Evolutionary conservation across 2,113 vertebrate species (phyloP).

Genomic region (Melozone crissalis): DNA sequence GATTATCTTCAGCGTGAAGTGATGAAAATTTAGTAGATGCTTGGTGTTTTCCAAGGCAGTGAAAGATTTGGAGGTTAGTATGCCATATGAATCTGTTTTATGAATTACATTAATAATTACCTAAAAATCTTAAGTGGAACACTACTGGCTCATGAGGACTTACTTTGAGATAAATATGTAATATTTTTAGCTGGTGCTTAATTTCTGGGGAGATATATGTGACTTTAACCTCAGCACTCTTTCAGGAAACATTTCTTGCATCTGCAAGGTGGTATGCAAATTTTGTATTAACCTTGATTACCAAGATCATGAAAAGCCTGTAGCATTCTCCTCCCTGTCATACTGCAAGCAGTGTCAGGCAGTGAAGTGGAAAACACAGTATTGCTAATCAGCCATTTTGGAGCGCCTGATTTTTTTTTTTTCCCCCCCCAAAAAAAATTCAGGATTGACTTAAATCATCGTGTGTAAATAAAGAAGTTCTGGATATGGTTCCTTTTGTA

Average conservation of each 20-base stretch:
- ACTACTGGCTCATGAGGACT: not conserved
- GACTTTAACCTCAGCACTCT: not conserved
- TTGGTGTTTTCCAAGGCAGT: not conserved
- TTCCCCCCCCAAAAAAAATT: not conserved
- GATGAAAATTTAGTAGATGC: not conserved
- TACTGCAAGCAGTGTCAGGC: not conserved
- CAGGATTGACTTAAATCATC: not conserved
- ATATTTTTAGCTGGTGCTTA: not conserved
- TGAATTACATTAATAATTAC: not conserved
- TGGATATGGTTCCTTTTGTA: not conserved
- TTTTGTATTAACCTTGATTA: constrained; percentile 51
- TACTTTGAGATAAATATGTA: not conserved
- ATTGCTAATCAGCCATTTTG: not conserved
- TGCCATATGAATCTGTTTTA: not conserved
- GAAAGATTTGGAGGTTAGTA: not conserved
- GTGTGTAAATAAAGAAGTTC: not conserved
- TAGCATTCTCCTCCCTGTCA: not conserved
- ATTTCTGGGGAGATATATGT: not conserved
- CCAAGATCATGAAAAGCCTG: not conserved
- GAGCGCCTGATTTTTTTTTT: not conserved
- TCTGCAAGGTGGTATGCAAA: constrained; percentile 37
- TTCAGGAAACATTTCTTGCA: not conserved
- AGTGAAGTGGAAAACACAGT: not conserved
- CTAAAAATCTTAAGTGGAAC: not conserved
- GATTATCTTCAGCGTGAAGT: not conserved